A percentile compares a stretch with the other conserved stretches of the same genome.
These are phyloP conservation scores for Lathronympha strigana DNA, from an alignment of 2,888 invertebrate genomes.

Conservation along the genomic window DNA sequence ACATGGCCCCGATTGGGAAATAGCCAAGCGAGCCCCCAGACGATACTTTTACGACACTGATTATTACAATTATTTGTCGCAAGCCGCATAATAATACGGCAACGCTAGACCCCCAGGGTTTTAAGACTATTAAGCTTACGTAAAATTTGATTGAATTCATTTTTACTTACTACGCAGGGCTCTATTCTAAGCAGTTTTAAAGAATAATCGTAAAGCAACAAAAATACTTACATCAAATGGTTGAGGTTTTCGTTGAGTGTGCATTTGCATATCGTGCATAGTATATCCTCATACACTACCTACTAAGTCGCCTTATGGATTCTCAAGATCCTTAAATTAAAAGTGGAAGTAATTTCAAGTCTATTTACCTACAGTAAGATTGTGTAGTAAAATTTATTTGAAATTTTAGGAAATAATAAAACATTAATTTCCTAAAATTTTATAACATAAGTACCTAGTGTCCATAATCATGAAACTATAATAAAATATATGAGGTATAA, in stretches of 20 bases:
- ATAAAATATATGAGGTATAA: too few relatives aligned
- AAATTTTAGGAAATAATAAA: too few relatives aligned
- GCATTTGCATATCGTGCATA: background rate
- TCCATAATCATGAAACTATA: too few relatives aligned
- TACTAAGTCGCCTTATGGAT: too few relatives aligned
- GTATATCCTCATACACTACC: background rate
- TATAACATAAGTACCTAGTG: too few relatives aligned
- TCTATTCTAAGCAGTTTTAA: background rate
- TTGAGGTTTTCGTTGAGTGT: background rate
- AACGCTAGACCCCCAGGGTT: slow-evolving; percentile 1
- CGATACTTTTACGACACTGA: slow-evolving; percentile 77
- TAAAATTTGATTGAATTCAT: slow-evolving; percentile 7
- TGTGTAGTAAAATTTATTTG: too few relatives aligned
- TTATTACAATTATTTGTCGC: slow-evolving; percentile 59
- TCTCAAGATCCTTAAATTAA: background rate
- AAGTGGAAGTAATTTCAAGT: background rate
- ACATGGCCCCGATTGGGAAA: slow-evolving; percentile 82
- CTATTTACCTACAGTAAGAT: background rate
- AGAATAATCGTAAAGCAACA: background rate
- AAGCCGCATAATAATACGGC: slow-evolving; percentile 41
- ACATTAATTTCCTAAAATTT: too few relatives aligned
- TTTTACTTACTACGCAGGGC: background rate
- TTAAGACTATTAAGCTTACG: slow-evolving; percentile 16
- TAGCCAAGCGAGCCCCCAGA: slow-evolving; percentile 79
- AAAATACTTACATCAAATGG: too few relatives aligned